These are phyloP conservation scores for Umimayanthus chanpuru DNA, from an alignment of 92 coral and sea anemone genomes.

Conservation along the genomic window DNA sequence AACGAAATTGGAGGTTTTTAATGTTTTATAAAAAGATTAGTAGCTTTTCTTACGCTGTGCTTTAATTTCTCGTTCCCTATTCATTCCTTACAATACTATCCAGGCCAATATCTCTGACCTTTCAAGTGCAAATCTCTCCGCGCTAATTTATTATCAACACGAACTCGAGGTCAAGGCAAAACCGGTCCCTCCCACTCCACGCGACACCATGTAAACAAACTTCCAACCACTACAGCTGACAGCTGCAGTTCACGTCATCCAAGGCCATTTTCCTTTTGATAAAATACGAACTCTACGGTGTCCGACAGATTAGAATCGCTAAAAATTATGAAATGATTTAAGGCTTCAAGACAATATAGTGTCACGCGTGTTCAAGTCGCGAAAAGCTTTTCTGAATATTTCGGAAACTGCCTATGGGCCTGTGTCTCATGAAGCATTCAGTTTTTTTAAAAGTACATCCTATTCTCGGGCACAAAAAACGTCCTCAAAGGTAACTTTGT, in stretches of 20 bases:
- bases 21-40: too few relatives aligned
- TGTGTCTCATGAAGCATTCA: too few relatives aligned
- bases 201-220: not conserved
- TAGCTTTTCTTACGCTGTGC: not conserved
- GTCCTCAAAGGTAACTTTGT: too few relatives aligned
- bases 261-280: not conserved
- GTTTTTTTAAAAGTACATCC: too few relatives aligned
- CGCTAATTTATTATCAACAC: not conserved
- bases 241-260: not conserved
- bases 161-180: conserved; percentile 16
- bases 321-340: too few relatives aligned
- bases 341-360: too few relatives aligned
- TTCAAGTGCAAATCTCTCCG: not conserved
- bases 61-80: not conserved
- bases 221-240: not conserved
- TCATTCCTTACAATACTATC: not conserved
- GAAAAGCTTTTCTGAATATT: too few relatives aligned
- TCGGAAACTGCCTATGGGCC: too few relatives aligned
- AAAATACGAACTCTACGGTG: not conserved
- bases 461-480: too few relatives aligned
- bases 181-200: not conserved
- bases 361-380: too few relatives aligned
- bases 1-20: not conserved
- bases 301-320: not conserved
- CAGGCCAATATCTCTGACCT: conserved; percentile 29